A percentile compares a stretch with the other conserved stretches of the same genome.
Conservation (phyloP, 53 echinoderm and acorn worm species). For the Henricia sp. region DNA sequence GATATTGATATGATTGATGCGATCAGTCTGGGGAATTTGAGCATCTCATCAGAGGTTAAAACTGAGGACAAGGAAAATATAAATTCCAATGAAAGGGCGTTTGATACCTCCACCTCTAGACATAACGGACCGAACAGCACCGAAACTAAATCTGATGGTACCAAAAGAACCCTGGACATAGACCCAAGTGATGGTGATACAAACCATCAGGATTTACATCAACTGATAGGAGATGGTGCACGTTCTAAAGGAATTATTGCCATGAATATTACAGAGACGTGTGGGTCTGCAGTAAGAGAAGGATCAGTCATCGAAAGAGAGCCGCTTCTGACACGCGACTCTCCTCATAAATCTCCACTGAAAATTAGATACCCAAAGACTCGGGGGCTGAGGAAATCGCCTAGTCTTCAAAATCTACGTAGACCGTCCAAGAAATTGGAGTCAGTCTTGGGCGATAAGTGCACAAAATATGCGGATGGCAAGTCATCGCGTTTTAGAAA, state of each 20-base stretch:
- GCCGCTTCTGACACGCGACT: background rate
- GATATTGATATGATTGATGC: slow-evolving; percentile 79
- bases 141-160: background rate
- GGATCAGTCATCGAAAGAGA: slow-evolving; percentile 7
- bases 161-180: slow-evolving; percentile 22
- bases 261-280: slow-evolving; percentile 34
- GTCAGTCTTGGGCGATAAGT: background rate
- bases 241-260: background rate
- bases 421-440: slow-evolving; percentile 37
- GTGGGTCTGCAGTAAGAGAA: slow-evolving; percentile 19
- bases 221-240: background rate
- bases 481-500: background rate
- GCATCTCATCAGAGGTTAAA: slow-evolving; percentile 38
- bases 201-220: background rate
- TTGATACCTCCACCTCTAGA: background rate
- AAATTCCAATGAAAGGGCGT: too few relatives aligned
- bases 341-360: background rate
- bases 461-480: background rate
- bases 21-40: slow-evolving; percentile 66
- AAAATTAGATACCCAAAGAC: slow-evolving; percentile 15
- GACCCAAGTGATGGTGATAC: slow-evolving; percentile 11
- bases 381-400: slow-evolving; percentile 7
- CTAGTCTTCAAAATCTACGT: slow-evolving; percentile 16
- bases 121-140: background rate
- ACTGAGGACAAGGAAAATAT: slow-evolving; percentile 26